phyloP scores from a whole-genome alignment of 92 coral and sea anemone genomes.

The Porites lobata region DNA sequence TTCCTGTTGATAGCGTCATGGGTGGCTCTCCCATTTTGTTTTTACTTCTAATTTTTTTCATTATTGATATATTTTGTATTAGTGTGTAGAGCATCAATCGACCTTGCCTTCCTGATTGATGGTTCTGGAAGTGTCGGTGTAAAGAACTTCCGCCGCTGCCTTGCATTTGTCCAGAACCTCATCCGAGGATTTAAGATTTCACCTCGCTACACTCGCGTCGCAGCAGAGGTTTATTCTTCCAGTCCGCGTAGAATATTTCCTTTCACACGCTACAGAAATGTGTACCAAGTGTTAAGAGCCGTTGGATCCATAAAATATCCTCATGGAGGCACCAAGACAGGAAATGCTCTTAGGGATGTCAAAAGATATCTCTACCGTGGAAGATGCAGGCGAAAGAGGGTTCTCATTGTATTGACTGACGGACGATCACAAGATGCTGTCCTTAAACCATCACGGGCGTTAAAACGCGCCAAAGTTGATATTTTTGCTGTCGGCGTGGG shows the following conservation, averaged over 20 bases:
- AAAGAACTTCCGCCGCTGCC: conserved; percentile 81
- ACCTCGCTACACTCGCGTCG: conserved; percentile 60
- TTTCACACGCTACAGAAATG: conserved; percentile 50
- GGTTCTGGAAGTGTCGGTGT: conserved; percentile 87
- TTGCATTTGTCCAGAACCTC: conserved; percentile 67
- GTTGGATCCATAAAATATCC: conserved; percentile 73
- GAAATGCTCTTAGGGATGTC: conserved; percentile 66
- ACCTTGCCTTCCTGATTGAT: conserved; percentile 83
- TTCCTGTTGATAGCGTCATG: too few relatives aligned
- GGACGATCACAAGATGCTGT: conserved; percentile 76
- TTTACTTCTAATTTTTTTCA: neutral
- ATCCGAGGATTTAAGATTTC: conserved; percentile 71
- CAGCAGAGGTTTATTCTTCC: conserved; percentile 63
- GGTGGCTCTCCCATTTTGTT: neutral
- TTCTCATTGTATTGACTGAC: conserved; percentile 67
- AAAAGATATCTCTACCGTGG: conserved; percentile 42
- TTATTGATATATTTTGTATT: neutral
- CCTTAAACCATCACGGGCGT: conserved; percentile 61
- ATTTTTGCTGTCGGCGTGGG: conserved; percentile 80
- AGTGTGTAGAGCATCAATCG: conserved; percentile 78
- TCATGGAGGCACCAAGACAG: conserved; percentile 77
- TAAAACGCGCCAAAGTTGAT: conserved; percentile 74
- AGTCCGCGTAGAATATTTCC: conserved; percentile 50
- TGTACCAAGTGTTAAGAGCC: conserved; percentile 59
- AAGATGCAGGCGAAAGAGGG: conserved; percentile 54